phyloP scores from a whole-genome alignment of 2,797 vertebrate genomes.

The Phoebastria nigripes region DNA sequence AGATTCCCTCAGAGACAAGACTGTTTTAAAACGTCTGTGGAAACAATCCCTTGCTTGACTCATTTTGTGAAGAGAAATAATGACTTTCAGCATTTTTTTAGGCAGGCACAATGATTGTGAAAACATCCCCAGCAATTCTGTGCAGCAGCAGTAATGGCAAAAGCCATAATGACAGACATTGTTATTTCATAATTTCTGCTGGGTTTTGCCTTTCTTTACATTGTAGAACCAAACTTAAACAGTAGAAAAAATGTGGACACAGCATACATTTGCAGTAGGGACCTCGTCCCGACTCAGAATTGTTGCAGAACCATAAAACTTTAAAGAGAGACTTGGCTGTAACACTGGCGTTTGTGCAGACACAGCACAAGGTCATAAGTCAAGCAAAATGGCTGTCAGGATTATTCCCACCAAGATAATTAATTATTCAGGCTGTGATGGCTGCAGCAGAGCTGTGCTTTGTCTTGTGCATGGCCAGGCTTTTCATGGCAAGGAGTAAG shows the following conservation, averaged over 20 bases:
- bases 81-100: slow-evolving; percentile 41
- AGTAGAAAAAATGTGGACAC: background rate
- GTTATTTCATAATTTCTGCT: slow-evolving; percentile 52
- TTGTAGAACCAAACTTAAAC: background rate
- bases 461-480: background rate
- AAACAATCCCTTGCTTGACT: slow-evolving; percentile 26
- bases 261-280: background rate
- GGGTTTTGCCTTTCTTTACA: slow-evolving; percentile 18
- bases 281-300: background rate
- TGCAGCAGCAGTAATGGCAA: background rate
- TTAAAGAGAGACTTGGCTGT: slow-evolving; percentile 24
- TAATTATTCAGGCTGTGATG: slow-evolving; percentile 14
- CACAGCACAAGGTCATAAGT: slow-evolving; percentile 18
- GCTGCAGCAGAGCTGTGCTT: background rate
- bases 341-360: slow-evolving; percentile 20
- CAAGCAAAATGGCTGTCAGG: slow-evolving; percentile 38
- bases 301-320: slow-evolving; percentile 16
- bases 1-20: slow-evolving; percentile 8
- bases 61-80: slow-evolving; percentile 36
- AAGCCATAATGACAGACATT: background rate
- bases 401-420: slow-evolving; percentile 32
- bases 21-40: slow-evolving; percentile 16
- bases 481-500: background rate
- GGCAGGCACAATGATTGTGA: background rate
- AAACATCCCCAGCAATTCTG: background rate